phyloP scores from a whole-genome alignment of 2,797 vertebrate species.

The Phataginus tetradactyla region DNA sequence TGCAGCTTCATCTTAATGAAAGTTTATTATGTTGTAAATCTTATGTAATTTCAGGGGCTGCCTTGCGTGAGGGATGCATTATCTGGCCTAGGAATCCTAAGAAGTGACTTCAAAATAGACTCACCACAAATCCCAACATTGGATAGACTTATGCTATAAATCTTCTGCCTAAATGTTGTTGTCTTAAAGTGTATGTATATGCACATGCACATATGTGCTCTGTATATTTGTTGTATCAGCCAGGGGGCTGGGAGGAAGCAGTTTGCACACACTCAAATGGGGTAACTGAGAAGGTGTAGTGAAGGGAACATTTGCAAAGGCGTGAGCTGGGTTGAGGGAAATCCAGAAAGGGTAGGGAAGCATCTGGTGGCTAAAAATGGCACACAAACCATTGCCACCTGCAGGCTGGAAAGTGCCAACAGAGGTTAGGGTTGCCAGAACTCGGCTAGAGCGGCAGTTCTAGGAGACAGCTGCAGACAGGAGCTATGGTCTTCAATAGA shows the following conservation, averaged over 20 bases:
- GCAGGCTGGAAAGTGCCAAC: background rate
- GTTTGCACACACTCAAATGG: background rate
- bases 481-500: background rate
- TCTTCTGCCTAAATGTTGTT: constrained; percentile 53
- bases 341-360: background rate
- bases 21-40: constrained; percentile 84
- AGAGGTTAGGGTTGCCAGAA: background rate
- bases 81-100: constrained; percentile 72
- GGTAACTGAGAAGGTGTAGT: background rate
- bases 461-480: background rate
- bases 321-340: background rate
- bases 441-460: background rate
- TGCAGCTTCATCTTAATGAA: constrained; percentile 44
- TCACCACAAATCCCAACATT: constrained; percentile 70
- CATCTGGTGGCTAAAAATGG: background rate
- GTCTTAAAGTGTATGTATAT: background rate
- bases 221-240: background rate
- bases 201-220: too few relatives aligned
- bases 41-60: constrained; percentile 80
- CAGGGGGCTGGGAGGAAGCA: background rate
- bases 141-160: constrained; percentile 63
- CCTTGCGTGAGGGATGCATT: constrained; percentile 76
- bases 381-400: background rate
- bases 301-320: background rate
- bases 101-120: constrained; percentile 76